Evolutionary conservation across 2,113 vertebrate species (phyloP).

Genomic region (Mesoclemmys tuberculata): DNA sequence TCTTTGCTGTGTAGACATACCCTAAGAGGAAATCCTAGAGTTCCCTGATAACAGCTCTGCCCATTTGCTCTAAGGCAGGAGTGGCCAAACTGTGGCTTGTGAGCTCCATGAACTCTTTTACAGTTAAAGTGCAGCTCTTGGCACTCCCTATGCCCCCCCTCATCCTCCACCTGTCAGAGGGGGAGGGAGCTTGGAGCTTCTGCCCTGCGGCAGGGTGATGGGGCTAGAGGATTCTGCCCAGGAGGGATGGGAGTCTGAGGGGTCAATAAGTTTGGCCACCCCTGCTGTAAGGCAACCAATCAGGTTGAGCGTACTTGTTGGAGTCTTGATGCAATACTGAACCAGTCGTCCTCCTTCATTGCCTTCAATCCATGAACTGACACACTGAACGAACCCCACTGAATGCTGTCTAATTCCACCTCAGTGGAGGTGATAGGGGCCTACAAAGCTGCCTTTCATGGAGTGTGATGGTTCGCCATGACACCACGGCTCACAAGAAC

Average conservation of each 20-base stretch:
- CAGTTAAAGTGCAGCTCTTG: too few species aligned
- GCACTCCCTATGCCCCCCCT: too few species aligned
- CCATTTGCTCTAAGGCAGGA: background rate
- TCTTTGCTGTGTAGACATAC: too few species aligned
- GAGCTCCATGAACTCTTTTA: too few species aligned
- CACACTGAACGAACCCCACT: background rate
- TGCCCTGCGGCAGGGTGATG: too few species aligned
- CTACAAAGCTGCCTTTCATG: background rate
- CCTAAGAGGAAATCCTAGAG: too few species aligned
- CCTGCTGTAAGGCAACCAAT: background rate
- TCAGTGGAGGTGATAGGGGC: background rate
- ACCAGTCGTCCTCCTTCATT: background rate
- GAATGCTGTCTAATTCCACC: accelerated
- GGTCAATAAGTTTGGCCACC: too few species aligned
- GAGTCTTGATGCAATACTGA: background rate
- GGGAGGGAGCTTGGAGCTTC: too few species aligned
- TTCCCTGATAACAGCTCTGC: background rate
- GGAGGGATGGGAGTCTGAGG: too few species aligned
- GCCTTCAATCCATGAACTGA: background rate
- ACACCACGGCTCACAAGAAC: background rate
- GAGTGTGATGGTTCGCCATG: background rate
- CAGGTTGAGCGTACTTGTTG: background rate
- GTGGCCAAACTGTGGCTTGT: too few species aligned
- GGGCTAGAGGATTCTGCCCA: too few species aligned
- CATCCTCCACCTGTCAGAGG: too few species aligned